Percentiles rank a stretch among this genome's conserved stretches.
Evolutionary conservation across 2,797 vertebrate genomes (phyloP).

Genomic region (Spinus olivaceus): DNA sequence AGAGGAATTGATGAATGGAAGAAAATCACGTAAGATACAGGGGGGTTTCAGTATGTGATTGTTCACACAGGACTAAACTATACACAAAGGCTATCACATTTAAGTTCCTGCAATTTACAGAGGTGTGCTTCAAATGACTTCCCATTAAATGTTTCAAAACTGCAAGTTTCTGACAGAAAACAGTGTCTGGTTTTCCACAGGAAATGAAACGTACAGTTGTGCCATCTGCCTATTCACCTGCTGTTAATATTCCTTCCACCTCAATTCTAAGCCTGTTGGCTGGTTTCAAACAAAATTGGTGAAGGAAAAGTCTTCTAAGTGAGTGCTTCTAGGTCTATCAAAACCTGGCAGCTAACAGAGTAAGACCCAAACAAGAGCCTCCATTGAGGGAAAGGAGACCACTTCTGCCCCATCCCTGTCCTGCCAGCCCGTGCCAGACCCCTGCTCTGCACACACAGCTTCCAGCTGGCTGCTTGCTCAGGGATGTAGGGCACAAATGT

Average conservation of each 20-base stretch:
- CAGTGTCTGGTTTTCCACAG: background rate
- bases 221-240: conserved; percentile 20
- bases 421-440: background rate
- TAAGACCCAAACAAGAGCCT: background rate
- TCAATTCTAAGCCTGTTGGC: background rate
- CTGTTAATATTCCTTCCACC: background rate
- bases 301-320: background rate
- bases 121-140: background rate
- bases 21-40: background rate
- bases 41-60: background rate
- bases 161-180: background rate
- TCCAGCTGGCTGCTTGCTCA: background rate
- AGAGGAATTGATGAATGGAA: background rate
- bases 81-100: background rate
- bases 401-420: background rate
- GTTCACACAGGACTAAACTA: background rate
- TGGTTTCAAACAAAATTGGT: background rate
- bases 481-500: background rate
- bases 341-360: background rate
- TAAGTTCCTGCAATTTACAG: background rate
- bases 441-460: background rate
- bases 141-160: conserved; percentile 11
- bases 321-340: background rate
- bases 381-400: background rate
- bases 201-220: conserved; percentile 8